Conservation (phyloP, 1,140 invertebrate species). For the Ruditapes philippinarum region DNA sequence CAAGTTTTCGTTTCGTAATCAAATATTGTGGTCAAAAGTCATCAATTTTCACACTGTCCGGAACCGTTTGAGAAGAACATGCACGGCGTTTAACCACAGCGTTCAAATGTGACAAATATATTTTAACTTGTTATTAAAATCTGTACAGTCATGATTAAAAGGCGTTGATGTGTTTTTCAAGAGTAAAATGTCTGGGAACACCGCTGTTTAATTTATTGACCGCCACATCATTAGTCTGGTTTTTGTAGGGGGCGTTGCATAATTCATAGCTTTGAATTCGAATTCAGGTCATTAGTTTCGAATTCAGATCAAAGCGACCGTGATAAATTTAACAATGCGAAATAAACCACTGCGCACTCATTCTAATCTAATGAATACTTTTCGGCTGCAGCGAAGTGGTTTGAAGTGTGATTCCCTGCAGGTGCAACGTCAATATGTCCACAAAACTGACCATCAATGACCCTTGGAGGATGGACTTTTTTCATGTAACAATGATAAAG, state of each 20-base stretch:
- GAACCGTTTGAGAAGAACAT: background rate
- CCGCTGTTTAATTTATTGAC: conserved; percentile 42
- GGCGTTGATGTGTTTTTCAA: conserved; percentile 12
- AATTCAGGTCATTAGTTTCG: conserved; percentile 49
- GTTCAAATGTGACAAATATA: background rate
- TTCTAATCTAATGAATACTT: conserved; percentile 48
- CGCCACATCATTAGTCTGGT: conserved; percentile 15
- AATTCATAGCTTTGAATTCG: conserved; percentile 35
- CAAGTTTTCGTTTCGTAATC: too few species aligned
- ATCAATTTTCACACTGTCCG: background rate
- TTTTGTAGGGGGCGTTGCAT: background rate
- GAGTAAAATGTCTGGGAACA: conserved; percentile 10
- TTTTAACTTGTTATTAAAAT: background rate
- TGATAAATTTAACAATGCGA: conserved; percentile 3
- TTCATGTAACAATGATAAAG: background rate
- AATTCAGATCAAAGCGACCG: conserved; percentile 43
- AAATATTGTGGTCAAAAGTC: background rate
- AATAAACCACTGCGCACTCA: conserved; percentile 1
- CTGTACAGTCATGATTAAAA: conserved; percentile 1
- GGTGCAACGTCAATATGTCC: conserved; percentile 57
- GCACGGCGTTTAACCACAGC: background rate
- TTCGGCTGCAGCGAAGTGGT: conserved; percentile 6
- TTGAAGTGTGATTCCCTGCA: conserved; percentile 41
- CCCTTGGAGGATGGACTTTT: conserved; percentile 28
- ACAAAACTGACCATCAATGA: conserved; percentile 43